Conservation (phyloP, 2,113 vertebrate genomes). For the Corythornis madagascariensis region DNA sequence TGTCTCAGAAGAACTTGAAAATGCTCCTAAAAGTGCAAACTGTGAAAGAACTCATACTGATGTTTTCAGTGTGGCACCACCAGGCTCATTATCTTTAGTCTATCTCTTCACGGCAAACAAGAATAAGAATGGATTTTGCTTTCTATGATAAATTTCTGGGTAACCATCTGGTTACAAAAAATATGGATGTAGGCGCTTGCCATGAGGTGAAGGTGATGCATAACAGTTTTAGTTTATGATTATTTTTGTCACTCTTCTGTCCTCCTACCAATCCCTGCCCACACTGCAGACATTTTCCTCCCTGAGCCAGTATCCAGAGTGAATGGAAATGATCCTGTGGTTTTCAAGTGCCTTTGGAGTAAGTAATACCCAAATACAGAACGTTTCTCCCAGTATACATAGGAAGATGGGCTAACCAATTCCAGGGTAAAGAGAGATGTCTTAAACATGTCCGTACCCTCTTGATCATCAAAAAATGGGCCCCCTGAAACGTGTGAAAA, state of each 20-base stretch:
- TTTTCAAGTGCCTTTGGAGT: background rate
- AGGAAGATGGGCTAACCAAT: background rate
- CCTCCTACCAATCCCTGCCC: background rate
- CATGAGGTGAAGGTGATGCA: background rate
- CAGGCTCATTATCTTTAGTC: background rate
- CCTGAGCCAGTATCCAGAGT: background rate
- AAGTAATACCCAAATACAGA: background rate
- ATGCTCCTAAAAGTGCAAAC: background rate
- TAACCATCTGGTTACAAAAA: background rate
- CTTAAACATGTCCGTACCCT: accelerated
- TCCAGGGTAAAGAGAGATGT: background rate
- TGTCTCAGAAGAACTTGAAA: background rate
- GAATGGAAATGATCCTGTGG: background rate
- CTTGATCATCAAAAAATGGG: background rate
- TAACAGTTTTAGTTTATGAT: background rate
- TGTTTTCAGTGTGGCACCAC: background rate
- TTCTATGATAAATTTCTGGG: background rate
- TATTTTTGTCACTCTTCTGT: background rate
- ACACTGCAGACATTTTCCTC: background rate
- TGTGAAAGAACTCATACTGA: background rate
- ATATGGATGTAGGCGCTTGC: background rate
- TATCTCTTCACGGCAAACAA: background rate
- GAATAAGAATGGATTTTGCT: background rate
- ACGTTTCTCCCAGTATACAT: background rate
- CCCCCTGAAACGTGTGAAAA: background rate